Evolutionary conservation across 2,797 vertebrate genomes (phyloP), one percentile per base, ranked within the genome.

Genomic region (Enteromius unitaeniatus): DNA sequence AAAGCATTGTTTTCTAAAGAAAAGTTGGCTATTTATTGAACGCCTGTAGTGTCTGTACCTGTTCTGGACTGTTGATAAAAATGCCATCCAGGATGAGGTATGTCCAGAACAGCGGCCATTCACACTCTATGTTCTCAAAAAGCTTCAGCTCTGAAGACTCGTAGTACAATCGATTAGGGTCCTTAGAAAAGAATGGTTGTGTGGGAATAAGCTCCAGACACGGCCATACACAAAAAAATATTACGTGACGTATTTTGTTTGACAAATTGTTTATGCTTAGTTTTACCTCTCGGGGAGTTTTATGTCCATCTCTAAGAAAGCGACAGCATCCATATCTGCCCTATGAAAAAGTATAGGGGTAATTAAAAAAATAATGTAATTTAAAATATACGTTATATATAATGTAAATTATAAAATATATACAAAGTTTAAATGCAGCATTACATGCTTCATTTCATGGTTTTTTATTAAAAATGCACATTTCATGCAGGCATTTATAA

Each of bases 101-200:
- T 0, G 97, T 98, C 98, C 98, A 99, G 91, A 99, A 99, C 4
- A 99, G 94, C 3, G 98, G 98, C 98, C 98, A 99, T 92, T 99
- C 98, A 0, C 98, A 99, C 87, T 99, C 98, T 0, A 99, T 98
- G 92, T 99, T 99, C 91, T 99, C 98, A 92, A 99, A 99, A 74
- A 98, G 93, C 89, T 98, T 98, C 88, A 99, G 94, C 86, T 99
- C 98, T 4, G 97, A 97, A 0, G 97, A 97, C 88, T 99, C 98
- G 0, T 99, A 99, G 84, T 99, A 98, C 17, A 95, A 90, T 45
- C 97, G 95, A 89, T 85, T 95, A 0, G 97, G 96, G 86, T 99
- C 98, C 98, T 99, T 88, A 15, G 13, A 68, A 76, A 58, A 28
- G 1, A 72, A 65, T 28, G 23, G 45, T 14, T 28, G 26, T 7